Evolutionary conservation across 2,888 invertebrate genomes (phyloP).

Genomic region (Lithophane semibrunnea): DNA sequence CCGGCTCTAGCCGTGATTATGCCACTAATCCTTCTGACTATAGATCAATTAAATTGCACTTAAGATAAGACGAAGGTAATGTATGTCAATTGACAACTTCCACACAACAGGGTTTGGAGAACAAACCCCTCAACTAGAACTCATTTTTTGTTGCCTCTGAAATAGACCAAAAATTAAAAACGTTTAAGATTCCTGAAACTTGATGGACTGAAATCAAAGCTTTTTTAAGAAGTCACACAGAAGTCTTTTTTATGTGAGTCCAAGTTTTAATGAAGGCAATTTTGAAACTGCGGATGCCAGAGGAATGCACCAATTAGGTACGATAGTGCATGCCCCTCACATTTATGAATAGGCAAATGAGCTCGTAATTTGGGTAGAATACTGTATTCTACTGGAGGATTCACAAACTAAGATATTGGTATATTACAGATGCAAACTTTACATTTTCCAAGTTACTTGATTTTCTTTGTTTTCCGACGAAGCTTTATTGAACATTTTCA

Average conservation of each 20-base stretch:
- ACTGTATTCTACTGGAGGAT: background rate
- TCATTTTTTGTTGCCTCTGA: background rate
- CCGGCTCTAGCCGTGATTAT: slow-evolving; percentile 30
- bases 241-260: background rate
- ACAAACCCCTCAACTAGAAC: background rate
- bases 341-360: background rate
- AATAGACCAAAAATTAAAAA: no score
- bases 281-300: background rate
- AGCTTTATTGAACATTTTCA: background rate
- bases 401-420: background rate
- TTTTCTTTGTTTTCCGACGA: no score
- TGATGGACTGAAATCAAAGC: background rate
- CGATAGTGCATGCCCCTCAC: background rate
- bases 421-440: background rate
- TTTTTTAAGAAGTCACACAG: no score
- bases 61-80: slow-evolving; percentile 12
- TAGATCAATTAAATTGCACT: slow-evolving; percentile 54
- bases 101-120: slow-evolving; percentile 1
- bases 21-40: slow-evolving; percentile 50
- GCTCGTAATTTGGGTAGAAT: background rate
- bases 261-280: background rate
- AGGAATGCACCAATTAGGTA: background rate
- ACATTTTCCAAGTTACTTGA: no score
- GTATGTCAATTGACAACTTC: slow-evolving; percentile 14
- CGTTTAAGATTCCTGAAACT: no score